Evolutionary conservation across 2,797 vertebrate genomes (phyloP).

Genomic region (Basileuterus tristriatus): DNA sequence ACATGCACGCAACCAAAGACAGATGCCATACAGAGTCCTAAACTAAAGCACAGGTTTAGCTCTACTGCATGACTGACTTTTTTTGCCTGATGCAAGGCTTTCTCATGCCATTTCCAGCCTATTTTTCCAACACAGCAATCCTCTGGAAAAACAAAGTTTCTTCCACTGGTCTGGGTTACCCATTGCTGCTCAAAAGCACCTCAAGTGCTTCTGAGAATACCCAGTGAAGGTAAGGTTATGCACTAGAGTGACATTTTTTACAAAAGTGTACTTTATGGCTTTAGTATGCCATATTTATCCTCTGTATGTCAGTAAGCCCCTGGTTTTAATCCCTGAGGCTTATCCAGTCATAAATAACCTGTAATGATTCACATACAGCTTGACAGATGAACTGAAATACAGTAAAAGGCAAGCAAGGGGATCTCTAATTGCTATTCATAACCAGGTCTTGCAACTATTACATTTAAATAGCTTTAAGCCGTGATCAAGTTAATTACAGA

Average conservation of each 20-base stretch:
- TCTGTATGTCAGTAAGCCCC: neutral
- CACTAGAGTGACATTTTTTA: neutral
- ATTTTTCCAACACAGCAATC: neutral
- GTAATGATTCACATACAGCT: neutral
- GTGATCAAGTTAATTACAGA: neutral
- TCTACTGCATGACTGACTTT: neutral
- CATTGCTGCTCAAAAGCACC: neutral
- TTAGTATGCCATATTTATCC: neutral
- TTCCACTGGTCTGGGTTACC: neutral
- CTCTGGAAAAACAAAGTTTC: neutral
- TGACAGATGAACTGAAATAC: slow-evolving; percentile 3
- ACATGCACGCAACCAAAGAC: neutral
- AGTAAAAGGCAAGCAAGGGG: neutral
- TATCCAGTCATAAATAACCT: neutral
- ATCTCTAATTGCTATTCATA: slow-evolving; percentile 18
- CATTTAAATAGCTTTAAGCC: neutral
- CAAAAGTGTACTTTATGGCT: neutral
- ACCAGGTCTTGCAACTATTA: neutral
- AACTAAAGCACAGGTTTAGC: neutral
- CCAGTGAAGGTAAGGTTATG: neutral
- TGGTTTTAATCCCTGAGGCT: neutral
- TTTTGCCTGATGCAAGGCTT: neutral
- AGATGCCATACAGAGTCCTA: neutral
- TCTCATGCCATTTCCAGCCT: neutral
- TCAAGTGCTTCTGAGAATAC: neutral